Conservation (phyloP, 2,113 vertebrate species). For the Chaetodon auriga region DNA sequence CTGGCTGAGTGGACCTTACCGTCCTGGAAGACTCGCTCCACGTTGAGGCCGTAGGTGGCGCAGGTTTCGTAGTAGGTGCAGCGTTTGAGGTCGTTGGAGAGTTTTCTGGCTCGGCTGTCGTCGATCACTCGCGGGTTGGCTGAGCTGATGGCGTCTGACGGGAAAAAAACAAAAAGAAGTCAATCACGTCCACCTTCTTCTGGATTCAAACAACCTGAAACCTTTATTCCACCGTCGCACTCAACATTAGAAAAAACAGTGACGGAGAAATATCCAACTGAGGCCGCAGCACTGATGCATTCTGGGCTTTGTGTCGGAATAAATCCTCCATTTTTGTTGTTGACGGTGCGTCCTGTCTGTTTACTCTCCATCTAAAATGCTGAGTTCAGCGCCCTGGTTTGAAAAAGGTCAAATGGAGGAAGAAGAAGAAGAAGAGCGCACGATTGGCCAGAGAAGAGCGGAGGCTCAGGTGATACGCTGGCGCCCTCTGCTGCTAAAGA, state of each 20-base stretch:
- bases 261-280: background rate
- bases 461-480: background rate
- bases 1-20: slow-evolving; percentile 81
- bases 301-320: background rate
- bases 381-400: background rate
- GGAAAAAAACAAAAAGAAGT: accelerated
- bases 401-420: accelerated
- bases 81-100: slow-evolving; percentile 95
- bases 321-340: background rate
- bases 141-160: slow-evolving; percentile 94
- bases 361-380: too few species aligned
- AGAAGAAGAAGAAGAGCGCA: background rate
- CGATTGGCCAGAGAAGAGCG: background rate
- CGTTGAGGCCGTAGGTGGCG: slow-evolving; percentile 97
- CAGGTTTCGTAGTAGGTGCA: slow-evolving; percentile 99
- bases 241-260: too few species aligned
- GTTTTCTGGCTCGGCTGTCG: slow-evolving; percentile 90
- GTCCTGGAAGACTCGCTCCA: slow-evolving; percentile 98
- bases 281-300: background rate
- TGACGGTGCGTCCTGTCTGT: too few species aligned
- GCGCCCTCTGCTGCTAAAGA: slow-evolving; percentile 45
- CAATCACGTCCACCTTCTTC: too few species aligned
- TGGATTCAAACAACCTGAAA: too few species aligned
- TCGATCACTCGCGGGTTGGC: slow-evolving; percentile 95
- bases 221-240: too few species aligned